Percentiles rank a stretch among this genome's conserved stretches.
Evolutionary conservation across 2,888 invertebrate genomes (phyloP).

Genomic region (Drosophila affinis): DNA sequence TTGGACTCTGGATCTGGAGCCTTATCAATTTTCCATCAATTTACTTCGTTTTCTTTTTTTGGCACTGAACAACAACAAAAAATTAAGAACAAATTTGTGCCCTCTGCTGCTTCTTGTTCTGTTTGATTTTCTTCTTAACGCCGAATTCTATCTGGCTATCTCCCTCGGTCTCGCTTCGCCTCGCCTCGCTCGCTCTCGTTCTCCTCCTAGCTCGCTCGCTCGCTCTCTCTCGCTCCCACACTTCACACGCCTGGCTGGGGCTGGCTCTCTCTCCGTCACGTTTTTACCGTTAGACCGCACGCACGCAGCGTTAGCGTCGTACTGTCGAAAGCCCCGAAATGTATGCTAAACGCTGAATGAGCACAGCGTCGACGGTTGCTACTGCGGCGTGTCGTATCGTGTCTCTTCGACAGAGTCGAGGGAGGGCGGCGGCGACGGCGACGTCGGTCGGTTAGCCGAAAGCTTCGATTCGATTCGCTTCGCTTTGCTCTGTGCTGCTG

Average conservation of each 20-base stretch:
- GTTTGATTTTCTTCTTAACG: slow-evolving; percentile 18
- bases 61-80: slow-evolving; percentile 37
- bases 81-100: slow-evolving; percentile 16
- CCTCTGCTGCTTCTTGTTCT: slow-evolving; percentile 10
- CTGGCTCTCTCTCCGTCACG: slow-evolving; percentile 13
- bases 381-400: neutral
- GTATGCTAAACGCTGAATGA: slow-evolving; percentile 55
- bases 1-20: slow-evolving; percentile 21
- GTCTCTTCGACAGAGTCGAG: neutral
- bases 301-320: slow-evolving; percentile 79
- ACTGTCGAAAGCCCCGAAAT: slow-evolving; percentile 62
- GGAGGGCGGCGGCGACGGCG: neutral
- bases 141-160: slow-evolving; percentile 20
- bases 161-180: neutral
- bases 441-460: neutral
- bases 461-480: slow-evolving; percentile 14
- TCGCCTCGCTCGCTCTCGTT: neutral
- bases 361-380: slow-evolving; percentile 14
- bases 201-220: slow-evolving; percentile 8
- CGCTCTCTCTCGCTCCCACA: slow-evolving; percentile 19
- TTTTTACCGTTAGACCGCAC: slow-evolving; percentile 65
- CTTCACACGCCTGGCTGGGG: slow-evolving; percentile 25
- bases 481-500: neutral
- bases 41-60: neutral
- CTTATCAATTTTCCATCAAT: slow-evolving; percentile 71